Evolutionary conservation across 1,140 invertebrate genomes (phyloP).

Genomic region (Schlechtendalia chinensis): DNA sequence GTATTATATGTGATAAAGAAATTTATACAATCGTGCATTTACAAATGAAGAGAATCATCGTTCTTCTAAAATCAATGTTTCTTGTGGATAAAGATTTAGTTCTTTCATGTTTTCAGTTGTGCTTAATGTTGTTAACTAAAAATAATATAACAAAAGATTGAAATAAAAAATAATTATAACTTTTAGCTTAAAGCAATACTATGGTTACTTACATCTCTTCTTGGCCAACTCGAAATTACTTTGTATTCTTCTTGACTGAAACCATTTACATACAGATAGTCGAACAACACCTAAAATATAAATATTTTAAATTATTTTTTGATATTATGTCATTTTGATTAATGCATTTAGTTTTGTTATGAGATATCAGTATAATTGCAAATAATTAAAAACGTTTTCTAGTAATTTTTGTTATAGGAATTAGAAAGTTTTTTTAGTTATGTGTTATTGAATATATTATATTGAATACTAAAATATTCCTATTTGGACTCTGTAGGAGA

Average conservation of each 20-base stretch:
- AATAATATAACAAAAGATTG: not conserved
- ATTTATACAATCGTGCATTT: slow-evolving; percentile 35
- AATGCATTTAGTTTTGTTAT: too few relatives aligned
- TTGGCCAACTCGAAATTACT: slow-evolving; percentile 86
- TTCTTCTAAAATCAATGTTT: slow-evolving; percentile 88
- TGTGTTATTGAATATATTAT: too few relatives aligned
- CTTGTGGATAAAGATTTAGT: slow-evolving; percentile 84
- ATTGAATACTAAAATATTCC: too few relatives aligned
- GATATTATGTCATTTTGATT: too few relatives aligned
- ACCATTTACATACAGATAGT: slow-evolving; percentile 82
- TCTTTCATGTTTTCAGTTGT: slow-evolving; percentile 71
- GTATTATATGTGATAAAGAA: not conserved
- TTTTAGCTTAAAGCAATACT: not conserved
- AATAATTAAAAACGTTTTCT: too few relatives aligned
- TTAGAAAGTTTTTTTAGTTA: too few relatives aligned
- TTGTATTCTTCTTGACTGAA: slow-evolving; percentile 85
- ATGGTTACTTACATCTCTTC: slow-evolving; percentile 76
- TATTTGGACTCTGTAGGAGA: too few relatives aligned
- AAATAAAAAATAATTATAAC: not conserved
- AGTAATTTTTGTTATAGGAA: too few relatives aligned
- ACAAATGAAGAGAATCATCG: slow-evolving; percentile 61
- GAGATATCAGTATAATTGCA: too few relatives aligned
- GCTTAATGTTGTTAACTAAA: slow-evolving; percentile 76
- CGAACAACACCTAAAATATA: slow-evolving; percentile 68
- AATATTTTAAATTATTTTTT: too few relatives aligned